Percentiles rank a stretch among this genome's conserved stretches.
Conservation (phyloP, 2,113 vertebrate genomes). For the Ranitomeya variabilis region DNA sequence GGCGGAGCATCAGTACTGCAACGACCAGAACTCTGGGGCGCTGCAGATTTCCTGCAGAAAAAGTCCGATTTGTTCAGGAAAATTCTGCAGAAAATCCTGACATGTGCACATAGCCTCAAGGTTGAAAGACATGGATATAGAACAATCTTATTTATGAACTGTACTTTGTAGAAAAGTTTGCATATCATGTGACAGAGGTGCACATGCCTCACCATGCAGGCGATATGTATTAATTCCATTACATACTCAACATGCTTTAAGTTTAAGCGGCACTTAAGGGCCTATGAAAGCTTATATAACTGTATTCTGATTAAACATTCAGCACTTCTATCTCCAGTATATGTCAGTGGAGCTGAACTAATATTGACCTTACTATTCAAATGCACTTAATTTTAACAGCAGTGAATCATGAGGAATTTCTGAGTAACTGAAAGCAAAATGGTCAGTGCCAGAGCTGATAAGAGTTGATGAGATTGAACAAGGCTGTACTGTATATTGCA, state of each 20-base stretch:
- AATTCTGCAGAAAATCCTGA: too few relatives aligned
- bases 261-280: neutral
- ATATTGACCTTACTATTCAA: neutral
- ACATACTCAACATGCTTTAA: neutral
- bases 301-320: conserved; percentile 2
- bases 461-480: neutral
- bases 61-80: too few relatives aligned
- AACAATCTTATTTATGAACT: neutral
- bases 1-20: too few relatives aligned
- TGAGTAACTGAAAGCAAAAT: neutral
- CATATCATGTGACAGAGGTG: neutral
- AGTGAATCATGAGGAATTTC: conserved; percentile 1
- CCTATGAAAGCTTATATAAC: conserved; percentile 11
- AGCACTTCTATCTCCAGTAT: neutral
- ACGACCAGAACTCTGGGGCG: too few relatives aligned
- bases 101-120: too few relatives aligned
- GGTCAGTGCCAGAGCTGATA: too few relatives aligned
- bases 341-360: conserved; percentile 17
- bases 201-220: neutral
- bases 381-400: conserved; percentile 1
- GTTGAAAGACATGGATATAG: neutral
- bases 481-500: neutral
- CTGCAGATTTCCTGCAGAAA: too few relatives aligned
- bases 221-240: neutral
- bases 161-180: neutral